Evolutionary conservation across 2,113 vertebrate species (phyloP).

Genomic region (Grus americana): DNA sequence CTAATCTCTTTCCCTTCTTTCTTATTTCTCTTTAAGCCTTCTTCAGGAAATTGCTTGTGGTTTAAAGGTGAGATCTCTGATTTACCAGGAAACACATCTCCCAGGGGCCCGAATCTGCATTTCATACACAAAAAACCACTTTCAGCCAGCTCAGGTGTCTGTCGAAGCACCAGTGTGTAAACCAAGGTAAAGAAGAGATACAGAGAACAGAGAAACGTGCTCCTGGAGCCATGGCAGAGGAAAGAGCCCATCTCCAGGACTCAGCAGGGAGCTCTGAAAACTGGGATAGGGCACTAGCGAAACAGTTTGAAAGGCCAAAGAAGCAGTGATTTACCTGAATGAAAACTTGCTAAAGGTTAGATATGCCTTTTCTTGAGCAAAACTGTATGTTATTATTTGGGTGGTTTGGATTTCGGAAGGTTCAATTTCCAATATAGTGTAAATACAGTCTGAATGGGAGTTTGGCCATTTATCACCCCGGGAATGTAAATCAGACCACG

Average conservation of each 20-base stretch:
- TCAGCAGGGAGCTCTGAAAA: background rate
- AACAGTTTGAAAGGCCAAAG: background rate
- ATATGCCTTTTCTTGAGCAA: background rate
- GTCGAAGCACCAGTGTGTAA: background rate
- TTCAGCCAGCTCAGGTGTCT: background rate
- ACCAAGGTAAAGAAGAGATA: background rate
- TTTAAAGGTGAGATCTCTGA: constrained; percentile 20
- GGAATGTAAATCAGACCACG: background rate
- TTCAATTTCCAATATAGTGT: background rate
- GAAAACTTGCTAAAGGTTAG: background rate
- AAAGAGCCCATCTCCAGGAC: background rate
- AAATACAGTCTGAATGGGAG: background rate
- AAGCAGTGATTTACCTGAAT: background rate
- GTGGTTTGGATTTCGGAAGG: background rate
- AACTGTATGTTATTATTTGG: background rate
- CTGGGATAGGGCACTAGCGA: fast-evolving
- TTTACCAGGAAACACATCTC: background rate
- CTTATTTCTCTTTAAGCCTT: constrained; percentile 13
- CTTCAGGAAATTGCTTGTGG: constrained; percentile 35
- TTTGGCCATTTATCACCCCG: background rate
- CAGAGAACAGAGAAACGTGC: background rate
- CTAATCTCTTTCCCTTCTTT: background rate
- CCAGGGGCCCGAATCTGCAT: background rate
- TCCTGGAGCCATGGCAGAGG: background rate
- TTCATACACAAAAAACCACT: background rate